phyloP scores from a whole-genome alignment of 2,113 vertebrate species.

The Meriones unguiculatus region DNA sequence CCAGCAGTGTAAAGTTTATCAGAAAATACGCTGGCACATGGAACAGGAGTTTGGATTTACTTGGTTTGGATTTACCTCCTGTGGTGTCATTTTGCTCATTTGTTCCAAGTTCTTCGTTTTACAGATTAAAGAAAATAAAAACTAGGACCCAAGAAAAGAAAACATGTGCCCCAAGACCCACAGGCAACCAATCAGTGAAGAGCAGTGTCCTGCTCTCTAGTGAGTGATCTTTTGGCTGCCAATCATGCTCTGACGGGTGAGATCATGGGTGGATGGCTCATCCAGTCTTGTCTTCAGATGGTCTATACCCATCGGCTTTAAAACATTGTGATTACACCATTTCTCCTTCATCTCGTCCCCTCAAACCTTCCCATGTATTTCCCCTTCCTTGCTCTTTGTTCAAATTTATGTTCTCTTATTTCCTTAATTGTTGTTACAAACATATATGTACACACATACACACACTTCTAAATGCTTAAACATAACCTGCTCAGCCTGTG shows the following conservation, averaged over 20 bases:
- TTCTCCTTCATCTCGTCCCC: not conserved
- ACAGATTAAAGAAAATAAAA: not conserved
- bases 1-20: not conserved
- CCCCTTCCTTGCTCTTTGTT: not conserved
- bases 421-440: not conserved
- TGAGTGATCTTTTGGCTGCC: not conserved
- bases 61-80: not conserved
- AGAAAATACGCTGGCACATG: not conserved
- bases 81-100: not conserved
- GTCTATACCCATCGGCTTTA: not conserved
- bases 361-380: not conserved
- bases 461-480: not conserved
- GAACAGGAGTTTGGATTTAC: not conserved
- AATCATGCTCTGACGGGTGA: not conserved
- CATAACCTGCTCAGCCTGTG: not conserved
- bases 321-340: not conserved
- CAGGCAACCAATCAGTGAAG: not conserved
- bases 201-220: not conserved
- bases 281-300: not conserved
- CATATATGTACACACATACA: not conserved
- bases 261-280: not conserved
- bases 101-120: not conserved
- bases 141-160: not conserved
- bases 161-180: not conserved
- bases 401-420: not conserved